Evolutionary conservation across 2,888 invertebrate genomes (phyloP).

Genomic region (Lissocephala sabroskyi): DNA sequence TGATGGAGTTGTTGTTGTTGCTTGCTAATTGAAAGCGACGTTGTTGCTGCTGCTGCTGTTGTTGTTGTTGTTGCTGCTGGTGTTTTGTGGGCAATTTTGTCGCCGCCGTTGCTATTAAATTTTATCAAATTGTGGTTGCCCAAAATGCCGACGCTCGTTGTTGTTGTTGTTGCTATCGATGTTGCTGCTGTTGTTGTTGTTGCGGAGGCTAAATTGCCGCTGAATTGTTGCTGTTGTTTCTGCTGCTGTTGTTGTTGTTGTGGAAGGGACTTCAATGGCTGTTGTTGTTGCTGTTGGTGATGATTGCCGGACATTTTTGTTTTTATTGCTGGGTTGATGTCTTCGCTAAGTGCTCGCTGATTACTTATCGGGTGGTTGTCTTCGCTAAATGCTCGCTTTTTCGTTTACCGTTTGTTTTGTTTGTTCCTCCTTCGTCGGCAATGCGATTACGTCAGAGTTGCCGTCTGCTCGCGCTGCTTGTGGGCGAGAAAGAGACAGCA

Average conservation of each 20-base stretch:
- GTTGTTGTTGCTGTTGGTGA: slow-evolving; percentile 29
- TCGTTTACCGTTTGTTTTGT: slow-evolving; percentile 22
- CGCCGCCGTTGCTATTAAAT: slow-evolving; percentile 46
- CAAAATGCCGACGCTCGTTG: slow-evolving; percentile 22
- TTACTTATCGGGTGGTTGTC: no score
- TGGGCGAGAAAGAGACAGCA: no score
- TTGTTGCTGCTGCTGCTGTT: slow-evolving; percentile 24
- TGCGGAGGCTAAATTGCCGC: slow-evolving; percentile 8
- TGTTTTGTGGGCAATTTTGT: slow-evolving; percentile 52
- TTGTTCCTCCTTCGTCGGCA: no score
- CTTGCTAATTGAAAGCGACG: no score
- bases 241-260: slow-evolving; percentile 12
- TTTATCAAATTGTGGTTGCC: slow-evolving; percentile 50
- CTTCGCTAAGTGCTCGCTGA: no score
- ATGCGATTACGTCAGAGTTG: no score
- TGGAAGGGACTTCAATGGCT: slow-evolving; percentile 11
- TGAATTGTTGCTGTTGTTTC: slow-evolving; percentile 10
- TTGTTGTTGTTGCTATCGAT: slow-evolving; percentile 1
- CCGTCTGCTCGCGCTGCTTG: no score
- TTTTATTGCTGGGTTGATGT: slow-evolving; percentile 14
- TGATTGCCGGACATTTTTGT: slow-evolving; percentile 60
- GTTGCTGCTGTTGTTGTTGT: slow-evolving; percentile 26
- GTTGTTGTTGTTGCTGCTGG: slow-evolving; percentile 37
- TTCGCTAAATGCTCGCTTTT: slow-evolving; percentile 38
- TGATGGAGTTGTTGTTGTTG: slow-evolving; percentile 21